A percentile compares a stretch with the other conserved stretches of the same genome.
phyloP scores from a whole-genome alignment of 1,140 invertebrate genomes.

The Tenebrio molitor region DNA sequence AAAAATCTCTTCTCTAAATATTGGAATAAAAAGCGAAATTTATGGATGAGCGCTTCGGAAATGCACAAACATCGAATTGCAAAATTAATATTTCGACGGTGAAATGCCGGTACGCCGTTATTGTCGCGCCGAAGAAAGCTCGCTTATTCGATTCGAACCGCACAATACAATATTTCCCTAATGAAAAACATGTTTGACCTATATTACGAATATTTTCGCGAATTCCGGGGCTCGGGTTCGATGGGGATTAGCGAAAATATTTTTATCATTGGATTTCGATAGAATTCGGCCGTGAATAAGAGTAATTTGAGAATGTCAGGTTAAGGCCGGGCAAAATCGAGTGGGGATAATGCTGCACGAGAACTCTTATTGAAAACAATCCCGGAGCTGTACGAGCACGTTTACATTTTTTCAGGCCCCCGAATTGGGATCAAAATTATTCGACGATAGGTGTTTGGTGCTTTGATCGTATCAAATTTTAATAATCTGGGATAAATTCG shows the following conservation, averaged over 20 bases:
- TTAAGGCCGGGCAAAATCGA: no score
- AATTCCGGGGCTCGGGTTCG: constrained; percentile 1
- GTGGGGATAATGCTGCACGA: no score
- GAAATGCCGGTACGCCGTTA: neutral
- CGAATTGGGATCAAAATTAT: no score
- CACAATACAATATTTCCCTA: constrained; percentile 30
- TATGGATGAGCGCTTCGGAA: neutral
- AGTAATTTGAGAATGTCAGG: constrained; percentile 22
- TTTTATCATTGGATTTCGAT: constrained; percentile 19
- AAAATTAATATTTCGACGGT: constrained; percentile 1
- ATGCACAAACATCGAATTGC: neutral
- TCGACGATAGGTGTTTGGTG: no score
- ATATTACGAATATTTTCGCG: constrained; percentile 18
- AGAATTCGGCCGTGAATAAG: constrained; percentile 2
- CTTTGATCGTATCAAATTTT: no score
- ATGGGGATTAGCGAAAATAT: constrained; percentile 32
- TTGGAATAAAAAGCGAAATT: constrained; percentile 33
- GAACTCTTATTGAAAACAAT: no score
- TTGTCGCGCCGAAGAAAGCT: neutral
- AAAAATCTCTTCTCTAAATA: constrained; percentile 22
- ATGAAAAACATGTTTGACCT: constrained; percentile 37
- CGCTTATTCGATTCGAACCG: neutral
- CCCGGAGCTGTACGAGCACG: no score
- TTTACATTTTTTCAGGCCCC: no score
- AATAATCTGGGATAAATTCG: no score